Conservation (phyloP, 2,888 invertebrate species). For the Myathropa florea region DNA sequence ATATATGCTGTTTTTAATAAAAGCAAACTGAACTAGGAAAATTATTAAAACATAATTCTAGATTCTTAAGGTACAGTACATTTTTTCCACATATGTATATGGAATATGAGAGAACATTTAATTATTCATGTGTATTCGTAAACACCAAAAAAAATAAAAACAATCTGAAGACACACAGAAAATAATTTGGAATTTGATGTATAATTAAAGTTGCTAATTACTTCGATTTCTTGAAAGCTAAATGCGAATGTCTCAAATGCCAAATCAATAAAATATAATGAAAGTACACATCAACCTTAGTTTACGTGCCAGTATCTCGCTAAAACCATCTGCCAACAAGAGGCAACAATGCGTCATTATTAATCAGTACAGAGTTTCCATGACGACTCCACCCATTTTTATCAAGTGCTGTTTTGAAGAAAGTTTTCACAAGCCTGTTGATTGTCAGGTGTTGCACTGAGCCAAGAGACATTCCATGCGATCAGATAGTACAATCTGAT, state of each 20-base stretch:
- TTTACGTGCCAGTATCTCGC: slow-evolving; percentile 53
- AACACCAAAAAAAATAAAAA: not conserved
- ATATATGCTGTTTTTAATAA: no score
- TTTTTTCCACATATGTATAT: no score
- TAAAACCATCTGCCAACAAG: slow-evolving; percentile 52
- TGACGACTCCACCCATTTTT: slow-evolving; percentile 55
- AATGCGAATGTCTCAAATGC: slow-evolving; percentile 35
- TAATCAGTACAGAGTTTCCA: slow-evolving; percentile 45
- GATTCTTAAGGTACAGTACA: no score
- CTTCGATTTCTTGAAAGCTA: slow-evolving; percentile 43
- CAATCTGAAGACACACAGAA: not conserved
- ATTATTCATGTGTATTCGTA: no score
- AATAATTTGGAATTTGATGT: slow-evolving; percentile 8
- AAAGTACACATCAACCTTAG: slow-evolving; percentile 40
- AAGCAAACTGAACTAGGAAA: no score
- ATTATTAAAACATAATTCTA: not conserved
- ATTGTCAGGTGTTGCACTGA: not conserved
- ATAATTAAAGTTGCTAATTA: slow-evolving; percentile 65
- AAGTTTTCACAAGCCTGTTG: slow-evolving; percentile 35
- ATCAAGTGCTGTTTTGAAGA: slow-evolving; percentile 37
- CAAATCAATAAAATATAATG: slow-evolving; percentile 59
- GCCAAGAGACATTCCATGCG: slow-evolving; percentile 29
- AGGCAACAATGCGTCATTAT: slow-evolving; percentile 51
- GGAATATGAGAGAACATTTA: no score
- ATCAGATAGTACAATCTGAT: slow-evolving; percentile 9